phyloP scores from a whole-genome alignment of 2,888 invertebrate species.

The Geophilus truncorum region DNA sequence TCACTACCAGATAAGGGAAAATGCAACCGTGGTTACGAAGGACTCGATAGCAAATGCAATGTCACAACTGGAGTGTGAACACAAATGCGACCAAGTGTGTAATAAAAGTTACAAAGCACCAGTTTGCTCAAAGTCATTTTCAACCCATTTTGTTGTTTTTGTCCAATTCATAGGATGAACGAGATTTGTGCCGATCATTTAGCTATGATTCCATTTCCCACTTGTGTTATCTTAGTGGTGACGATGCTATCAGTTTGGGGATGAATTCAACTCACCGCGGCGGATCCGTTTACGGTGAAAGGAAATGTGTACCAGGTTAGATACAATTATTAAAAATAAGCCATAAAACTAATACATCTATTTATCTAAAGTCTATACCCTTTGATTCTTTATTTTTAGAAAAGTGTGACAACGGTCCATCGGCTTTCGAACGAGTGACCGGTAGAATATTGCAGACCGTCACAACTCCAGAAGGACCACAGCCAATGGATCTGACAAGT shows the following conservation, averaged over 20 bases:
- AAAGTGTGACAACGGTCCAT: not conserved
- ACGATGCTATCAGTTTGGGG: constrained; percentile 48
- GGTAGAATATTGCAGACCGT: not conserved
- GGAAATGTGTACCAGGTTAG: constrained; percentile 15
- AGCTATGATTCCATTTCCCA: constrained; percentile 47
- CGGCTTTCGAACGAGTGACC: not conserved
- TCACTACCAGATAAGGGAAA: not conserved
- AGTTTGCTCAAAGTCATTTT: not conserved
- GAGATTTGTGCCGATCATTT: constrained; percentile 48
- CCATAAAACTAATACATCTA: too few relatives aligned
- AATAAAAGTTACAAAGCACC: not conserved
- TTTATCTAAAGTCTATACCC: too few relatives aligned
- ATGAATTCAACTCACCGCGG: constrained; percentile 39
- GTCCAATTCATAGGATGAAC: not conserved
- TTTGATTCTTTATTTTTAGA: not conserved
- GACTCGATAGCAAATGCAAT: not conserved
- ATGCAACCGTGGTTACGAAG: not conserved
- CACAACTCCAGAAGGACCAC: not conserved
- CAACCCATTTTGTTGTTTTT: too few relatives aligned
- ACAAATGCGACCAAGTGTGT: not conserved
- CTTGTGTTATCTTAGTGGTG: constrained; percentile 51
- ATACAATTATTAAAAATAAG: not conserved
- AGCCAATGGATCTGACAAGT: not conserved
- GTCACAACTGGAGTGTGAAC: not conserved
- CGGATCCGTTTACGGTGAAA: constrained; percentile 35